A percentile compares a stretch with the other conserved stretches of the same genome.
Conservation (phyloP, 2,888 invertebrate genomes). For the Dolichomitus sp. region DNA sequence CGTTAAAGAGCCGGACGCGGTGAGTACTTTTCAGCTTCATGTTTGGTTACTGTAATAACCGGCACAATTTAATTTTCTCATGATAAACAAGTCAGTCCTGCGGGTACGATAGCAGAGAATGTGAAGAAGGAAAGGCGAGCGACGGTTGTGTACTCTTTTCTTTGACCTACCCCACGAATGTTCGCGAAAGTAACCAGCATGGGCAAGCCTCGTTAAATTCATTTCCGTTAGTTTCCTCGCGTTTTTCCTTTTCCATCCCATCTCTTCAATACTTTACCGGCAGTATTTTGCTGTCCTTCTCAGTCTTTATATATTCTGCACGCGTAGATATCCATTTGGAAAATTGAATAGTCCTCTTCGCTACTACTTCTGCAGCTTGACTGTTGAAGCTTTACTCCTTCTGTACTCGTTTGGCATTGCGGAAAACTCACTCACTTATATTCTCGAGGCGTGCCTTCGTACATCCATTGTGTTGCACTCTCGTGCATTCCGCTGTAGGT, state of each 20-base stretch:
- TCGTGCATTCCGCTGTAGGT: conserved; percentile 4
- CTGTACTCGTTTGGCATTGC: conserved; percentile 10
- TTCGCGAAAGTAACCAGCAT: conserved; percentile 9
- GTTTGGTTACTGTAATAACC: conserved; percentile 46
- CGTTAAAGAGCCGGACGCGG: conserved; percentile 30
- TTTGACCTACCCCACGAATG: conserved; percentile 16
- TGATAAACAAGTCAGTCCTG: conserved; percentile 57
- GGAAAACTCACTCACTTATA: conserved; percentile 43
- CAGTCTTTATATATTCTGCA: conserved; percentile 39
- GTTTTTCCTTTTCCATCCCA: conserved; percentile 24
- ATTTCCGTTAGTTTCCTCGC: conserved; percentile 55
- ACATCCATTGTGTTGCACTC: conserved; percentile 39
- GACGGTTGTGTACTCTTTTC: conserved; percentile 12
- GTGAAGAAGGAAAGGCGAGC: conserved; percentile 1
- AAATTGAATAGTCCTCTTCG: conserved; percentile 66
- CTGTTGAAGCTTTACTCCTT: conserved; percentile 11
- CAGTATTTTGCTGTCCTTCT: conserved; percentile 43
- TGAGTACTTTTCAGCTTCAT: conserved; percentile 41
- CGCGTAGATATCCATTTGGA: conserved; percentile 62
- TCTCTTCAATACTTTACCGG: conserved; percentile 10
- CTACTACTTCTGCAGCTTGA: conserved; percentile 15
- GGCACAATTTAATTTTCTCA: conserved; percentile 53
- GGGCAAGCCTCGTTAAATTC: conserved; percentile 60
- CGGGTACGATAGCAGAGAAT: neutral
- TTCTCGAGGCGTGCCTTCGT: conserved; percentile 37